phyloP scores from a whole-genome alignment of 1,140 invertebrate genomes.

The Hermetia illucens region DNA sequence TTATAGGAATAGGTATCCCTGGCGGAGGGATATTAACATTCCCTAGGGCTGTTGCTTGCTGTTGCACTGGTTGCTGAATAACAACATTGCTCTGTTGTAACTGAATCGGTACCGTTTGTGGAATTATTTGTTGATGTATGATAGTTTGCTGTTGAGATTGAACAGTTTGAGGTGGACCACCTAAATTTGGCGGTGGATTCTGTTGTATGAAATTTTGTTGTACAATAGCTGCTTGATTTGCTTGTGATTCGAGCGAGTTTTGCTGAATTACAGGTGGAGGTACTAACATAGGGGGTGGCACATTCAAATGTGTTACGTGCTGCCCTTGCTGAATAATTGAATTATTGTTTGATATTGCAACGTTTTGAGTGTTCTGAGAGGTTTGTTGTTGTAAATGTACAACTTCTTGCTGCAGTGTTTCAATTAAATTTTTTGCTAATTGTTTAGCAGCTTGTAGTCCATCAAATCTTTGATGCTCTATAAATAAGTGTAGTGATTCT shows the following conservation, averaged over 20 bases:
- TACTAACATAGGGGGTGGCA: constrained; percentile 3
- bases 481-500: constrained; percentile 64
- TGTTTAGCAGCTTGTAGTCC: constrained; percentile 58
- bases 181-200: constrained; percentile 2
- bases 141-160: constrained; percentile 3
- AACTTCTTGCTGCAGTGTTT: constrained; percentile 64
- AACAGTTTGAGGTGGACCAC: not conserved
- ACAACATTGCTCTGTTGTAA: constrained; percentile 6
- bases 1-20: not conserved
- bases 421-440: constrained; percentile 60
- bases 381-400: constrained; percentile 45
- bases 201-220: constrained; percentile 4
- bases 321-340: constrained; percentile 29
- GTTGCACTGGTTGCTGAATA: constrained; percentile 4
- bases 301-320: constrained; percentile 10
- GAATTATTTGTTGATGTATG: constrained; percentile 5
- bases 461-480: constrained; percentile 55
- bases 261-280: constrained; percentile 5
- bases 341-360: constrained; percentile 26
- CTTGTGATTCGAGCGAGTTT: not conserved
- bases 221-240: not conserved
- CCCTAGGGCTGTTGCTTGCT: not conserved
- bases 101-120: constrained; percentile 2
- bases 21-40: constrained; percentile 7
- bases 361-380: constrained; percentile 30